Evolutionary conservation across 1,140 invertebrate genomes (phyloP).

Genomic region (Dinoponera quadriceps): DNA sequence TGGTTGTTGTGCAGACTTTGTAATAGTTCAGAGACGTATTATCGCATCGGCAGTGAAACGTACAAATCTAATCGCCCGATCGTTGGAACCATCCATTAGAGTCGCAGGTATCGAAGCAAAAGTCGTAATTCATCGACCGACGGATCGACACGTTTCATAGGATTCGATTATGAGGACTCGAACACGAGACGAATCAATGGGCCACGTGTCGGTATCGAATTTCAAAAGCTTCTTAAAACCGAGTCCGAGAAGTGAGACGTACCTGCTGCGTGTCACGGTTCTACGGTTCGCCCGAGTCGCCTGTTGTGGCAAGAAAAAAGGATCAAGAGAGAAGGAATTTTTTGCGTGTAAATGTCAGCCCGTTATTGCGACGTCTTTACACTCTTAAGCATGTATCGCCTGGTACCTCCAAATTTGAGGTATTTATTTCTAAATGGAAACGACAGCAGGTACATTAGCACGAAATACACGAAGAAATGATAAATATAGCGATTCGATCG

Average conservation of each 20-base stretch:
- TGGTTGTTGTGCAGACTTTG: too few species aligned
- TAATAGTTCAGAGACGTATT: too few species aligned
- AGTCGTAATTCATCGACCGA: background rate
- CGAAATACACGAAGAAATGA: too few species aligned
- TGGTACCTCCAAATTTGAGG: too few species aligned
- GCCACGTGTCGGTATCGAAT: constrained; percentile 56
- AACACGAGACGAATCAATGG: constrained; percentile 41
- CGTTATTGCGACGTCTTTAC: constrained; percentile 29
- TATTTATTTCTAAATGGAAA: too few species aligned
- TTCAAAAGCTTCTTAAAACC: constrained; percentile 60
- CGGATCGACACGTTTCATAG: background rate
- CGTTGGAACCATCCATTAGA: too few species aligned
- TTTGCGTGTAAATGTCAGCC: background rate
- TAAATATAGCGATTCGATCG: too few species aligned
- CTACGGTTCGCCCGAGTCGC: constrained; percentile 42
- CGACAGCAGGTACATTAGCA: too few species aligned
- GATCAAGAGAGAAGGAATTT: background rate
- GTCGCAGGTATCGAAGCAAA: too few species aligned
- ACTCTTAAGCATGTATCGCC: too few species aligned
- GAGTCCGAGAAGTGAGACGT: constrained; percentile 47
- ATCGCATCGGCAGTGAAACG: too few species aligned
- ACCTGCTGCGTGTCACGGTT: constrained; percentile 47
- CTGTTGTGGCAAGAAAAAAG: constrained; percentile 5
- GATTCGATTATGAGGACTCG: constrained; percentile 37
- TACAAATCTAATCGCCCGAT: too few species aligned